Percentiles rank a stretch among this genome's conserved stretches.
Evolutionary conservation across 2,113 vertebrate species (phyloP).

Genomic region (Ammodytes marinus): DNA sequence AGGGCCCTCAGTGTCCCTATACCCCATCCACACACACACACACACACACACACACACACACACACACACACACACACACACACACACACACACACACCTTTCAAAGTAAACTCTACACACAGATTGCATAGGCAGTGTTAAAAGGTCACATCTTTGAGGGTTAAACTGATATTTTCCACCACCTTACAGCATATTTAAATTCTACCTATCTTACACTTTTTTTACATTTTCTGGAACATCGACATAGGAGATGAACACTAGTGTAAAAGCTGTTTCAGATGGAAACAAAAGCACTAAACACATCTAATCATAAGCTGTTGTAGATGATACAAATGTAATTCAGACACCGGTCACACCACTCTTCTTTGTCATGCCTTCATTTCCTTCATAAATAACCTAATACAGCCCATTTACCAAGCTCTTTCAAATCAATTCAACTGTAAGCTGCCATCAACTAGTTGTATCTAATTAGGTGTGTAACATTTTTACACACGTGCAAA

Average conservation of each 20-base stretch:
- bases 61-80: conserved; percentile 6
- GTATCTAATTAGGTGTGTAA: no score
- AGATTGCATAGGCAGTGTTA: neutral
- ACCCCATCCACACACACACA: conserved; percentile 1
- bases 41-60: conserved; percentile 11
- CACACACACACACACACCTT: neutral
- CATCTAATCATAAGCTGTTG: neutral
- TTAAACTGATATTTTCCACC: conserved; percentile 3
- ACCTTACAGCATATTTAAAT: neutral
- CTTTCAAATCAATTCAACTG: no score
- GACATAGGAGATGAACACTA: no score
- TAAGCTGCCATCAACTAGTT: no score
- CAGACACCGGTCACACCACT: no score
- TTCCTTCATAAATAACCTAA: no score
- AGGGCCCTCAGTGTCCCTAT: conserved; percentile 47
- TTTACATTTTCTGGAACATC: neutral
- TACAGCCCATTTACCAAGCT: no score
- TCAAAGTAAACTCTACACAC: neutral
- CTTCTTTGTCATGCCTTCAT: no score
- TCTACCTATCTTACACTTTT: neutral
- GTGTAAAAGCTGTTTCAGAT: neutral
- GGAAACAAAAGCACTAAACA: neutral
- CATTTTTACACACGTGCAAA: no score
- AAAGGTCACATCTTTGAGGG: conserved; percentile 21
- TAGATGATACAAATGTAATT: neutral